Conservation (phyloP, 2,113 vertebrate genomes). For the Embiotoca jacksoni region DNA sequence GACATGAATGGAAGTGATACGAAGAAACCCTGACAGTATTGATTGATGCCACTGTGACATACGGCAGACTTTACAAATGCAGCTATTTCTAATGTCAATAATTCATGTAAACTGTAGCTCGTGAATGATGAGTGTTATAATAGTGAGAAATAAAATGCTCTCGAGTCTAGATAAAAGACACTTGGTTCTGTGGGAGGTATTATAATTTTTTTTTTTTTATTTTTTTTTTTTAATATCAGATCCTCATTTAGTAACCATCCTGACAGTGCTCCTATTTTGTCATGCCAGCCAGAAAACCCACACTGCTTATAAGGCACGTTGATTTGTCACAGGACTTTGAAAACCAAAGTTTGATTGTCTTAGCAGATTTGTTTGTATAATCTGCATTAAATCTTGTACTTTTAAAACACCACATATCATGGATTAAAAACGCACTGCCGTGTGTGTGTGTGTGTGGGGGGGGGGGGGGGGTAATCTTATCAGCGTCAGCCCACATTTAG, state of each 20-base stretch:
- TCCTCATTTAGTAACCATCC: constrained; percentile 11
- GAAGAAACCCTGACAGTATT: constrained; percentile 30
- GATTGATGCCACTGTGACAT: constrained; percentile 38
- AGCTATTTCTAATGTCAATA: constrained; percentile 14
- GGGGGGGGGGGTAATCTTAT: constrained; percentile 34
- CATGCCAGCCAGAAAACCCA: constrained; percentile 23
- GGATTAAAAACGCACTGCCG: constrained; percentile 31
- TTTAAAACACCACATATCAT: constrained; percentile 2
- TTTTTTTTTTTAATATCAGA: background rate
- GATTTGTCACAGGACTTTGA: background rate
- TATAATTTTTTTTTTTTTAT: background rate
- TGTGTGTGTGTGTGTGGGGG: no score
- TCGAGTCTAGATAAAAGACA: constrained; percentile 24
- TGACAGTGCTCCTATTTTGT: constrained; percentile 18
- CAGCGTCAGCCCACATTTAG: constrained; percentile 45
- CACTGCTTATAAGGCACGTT: background rate
- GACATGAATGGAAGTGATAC: constrained; percentile 22
- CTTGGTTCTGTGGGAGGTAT: background rate
- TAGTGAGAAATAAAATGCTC: constrained; percentile 18
- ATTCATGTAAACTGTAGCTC: background rate
- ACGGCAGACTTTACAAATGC: constrained; percentile 24
- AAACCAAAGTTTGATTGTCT: background rate
- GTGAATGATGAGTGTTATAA: background rate
- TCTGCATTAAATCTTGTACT: background rate
- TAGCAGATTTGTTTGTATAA: constrained; percentile 11